These are phyloP conservation scores for Dryadula phaetusa DNA, from an alignment of 2,888 invertebrate species.

Conservation along the genomic window DNA sequence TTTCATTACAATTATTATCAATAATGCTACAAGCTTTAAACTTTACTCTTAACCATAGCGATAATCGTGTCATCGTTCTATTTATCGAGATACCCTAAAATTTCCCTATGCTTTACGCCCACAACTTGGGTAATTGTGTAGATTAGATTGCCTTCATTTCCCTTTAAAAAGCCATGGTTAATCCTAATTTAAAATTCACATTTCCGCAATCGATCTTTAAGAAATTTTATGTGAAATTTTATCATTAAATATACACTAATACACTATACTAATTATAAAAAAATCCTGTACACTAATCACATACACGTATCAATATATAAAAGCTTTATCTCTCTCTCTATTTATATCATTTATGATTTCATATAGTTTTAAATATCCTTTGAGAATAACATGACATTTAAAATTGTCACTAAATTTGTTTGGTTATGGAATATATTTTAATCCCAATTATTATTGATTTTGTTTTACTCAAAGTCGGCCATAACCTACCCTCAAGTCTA, in stretches of 20 bases:
- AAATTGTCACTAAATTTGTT: too few relatives aligned
- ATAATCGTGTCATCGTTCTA: background rate
- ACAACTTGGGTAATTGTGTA: background rate
- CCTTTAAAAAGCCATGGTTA: background rate
- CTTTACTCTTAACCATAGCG: background rate
- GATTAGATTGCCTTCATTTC: background rate
- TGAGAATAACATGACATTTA: too few relatives aligned
- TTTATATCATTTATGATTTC: too few relatives aligned
- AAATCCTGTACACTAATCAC: too few relatives aligned
- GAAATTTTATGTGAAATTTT: background rate
- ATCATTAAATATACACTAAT: background rate
- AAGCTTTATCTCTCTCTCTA: too few relatives aligned
- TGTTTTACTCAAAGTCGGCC: background rate
- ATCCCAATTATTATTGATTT: background rate
- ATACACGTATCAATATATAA: too few relatives aligned
- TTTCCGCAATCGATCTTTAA: background rate
- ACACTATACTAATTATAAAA: background rate
- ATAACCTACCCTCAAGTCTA: background rate
- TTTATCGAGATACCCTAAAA: background rate
- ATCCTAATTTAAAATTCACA: background rate
- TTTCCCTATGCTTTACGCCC: background rate
- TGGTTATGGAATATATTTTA: background rate
- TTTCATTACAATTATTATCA: too few relatives aligned
- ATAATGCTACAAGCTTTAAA: too few relatives aligned
- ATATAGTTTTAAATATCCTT: too few relatives aligned